phyloP scores from a whole-genome alignment of 2,888 invertebrate species.

The Calameuta idolon region DNA sequence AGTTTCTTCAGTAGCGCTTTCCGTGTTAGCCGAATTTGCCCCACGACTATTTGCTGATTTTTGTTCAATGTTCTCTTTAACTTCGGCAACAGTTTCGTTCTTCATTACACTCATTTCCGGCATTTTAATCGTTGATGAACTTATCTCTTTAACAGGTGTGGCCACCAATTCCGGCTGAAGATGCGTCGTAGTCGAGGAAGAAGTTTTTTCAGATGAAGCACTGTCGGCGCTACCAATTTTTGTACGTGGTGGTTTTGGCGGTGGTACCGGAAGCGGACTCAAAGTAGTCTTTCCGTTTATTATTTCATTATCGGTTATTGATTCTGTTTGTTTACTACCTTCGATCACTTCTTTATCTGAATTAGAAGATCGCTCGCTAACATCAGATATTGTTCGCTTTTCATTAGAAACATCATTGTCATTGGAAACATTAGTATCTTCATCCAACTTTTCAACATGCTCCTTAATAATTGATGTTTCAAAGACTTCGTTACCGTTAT shows the following conservation, averaged over 20 bases:
- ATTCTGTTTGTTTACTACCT: neutral
- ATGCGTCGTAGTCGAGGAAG: neutral
- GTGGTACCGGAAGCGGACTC: constrained; percentile 58
- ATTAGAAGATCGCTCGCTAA: constrained; percentile 9
- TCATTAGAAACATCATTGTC: constrained; percentile 2
- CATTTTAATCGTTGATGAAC: constrained; percentile 21
- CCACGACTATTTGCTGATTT: constrained; percentile 16
- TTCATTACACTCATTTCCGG: constrained; percentile 8
- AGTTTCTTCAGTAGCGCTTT: constrained; percentile 18
- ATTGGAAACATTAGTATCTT: constrained; percentile 7
- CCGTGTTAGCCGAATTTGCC: constrained; percentile 11
- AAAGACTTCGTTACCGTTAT: constrained; percentile 11
- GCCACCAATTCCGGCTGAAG: neutral
- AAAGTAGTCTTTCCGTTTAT: constrained; percentile 39
- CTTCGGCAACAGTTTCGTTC: constrained; percentile 57
- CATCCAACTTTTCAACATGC: neutral
- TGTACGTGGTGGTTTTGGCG: constrained; percentile 65
- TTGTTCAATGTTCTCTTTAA: constrained; percentile 44
- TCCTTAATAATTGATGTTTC: neutral
- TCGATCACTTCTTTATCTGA: constrained; percentile 5
- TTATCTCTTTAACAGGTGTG: neutral
- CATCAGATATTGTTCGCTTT: constrained; percentile 4
- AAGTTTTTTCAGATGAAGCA: constrained; percentile 41
- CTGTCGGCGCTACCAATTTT: constrained; percentile 68
- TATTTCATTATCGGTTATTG: constrained; percentile 2